A percentile compares a stretch with the other conserved stretches of the same genome.
Conservation (phyloP, 2,113 vertebrate genomes). For the Bubalus kerabau region DNA sequence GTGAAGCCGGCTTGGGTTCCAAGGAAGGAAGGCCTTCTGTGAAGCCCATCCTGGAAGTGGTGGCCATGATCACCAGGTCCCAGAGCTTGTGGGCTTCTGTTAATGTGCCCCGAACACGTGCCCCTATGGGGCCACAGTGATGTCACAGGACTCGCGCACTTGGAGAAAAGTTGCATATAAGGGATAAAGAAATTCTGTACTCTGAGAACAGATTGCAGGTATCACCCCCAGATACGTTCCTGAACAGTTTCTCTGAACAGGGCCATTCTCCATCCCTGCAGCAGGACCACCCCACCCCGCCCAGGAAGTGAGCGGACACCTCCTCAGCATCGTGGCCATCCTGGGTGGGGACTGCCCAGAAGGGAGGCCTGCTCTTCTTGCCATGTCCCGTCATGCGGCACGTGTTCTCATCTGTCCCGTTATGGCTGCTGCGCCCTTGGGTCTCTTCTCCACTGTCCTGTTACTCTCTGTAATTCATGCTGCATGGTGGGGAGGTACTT, state of each 20-base stretch:
- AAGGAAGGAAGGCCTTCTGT: background rate
- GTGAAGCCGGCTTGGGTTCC: accelerated
- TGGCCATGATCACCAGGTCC: accelerated
- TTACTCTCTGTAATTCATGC: background rate
- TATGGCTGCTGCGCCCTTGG: background rate
- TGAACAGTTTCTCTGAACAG: background rate
- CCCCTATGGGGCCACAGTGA: background rate
- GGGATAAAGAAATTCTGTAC: background rate
- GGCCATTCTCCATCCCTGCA: background rate
- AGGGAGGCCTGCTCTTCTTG: background rate
- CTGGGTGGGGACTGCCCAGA: background rate
- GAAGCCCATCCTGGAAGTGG: background rate
- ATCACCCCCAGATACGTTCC: background rate
- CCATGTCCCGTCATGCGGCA: accelerated
- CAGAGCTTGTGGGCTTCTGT: background rate
- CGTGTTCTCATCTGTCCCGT: accelerated
- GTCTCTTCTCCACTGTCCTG: background rate
- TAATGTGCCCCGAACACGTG: accelerated
- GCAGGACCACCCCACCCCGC: accelerated
- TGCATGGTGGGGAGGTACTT: background rate
- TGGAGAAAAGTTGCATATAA: background rate
- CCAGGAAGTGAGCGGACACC: background rate
- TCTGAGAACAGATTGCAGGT: background rate
- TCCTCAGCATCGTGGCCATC: too few relatives aligned
- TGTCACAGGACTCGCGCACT: too few relatives aligned